Evolutionary conservation across 2,113 vertebrate genomes (phyloP), one percentile per base, ranked within the genome.

Genomic region (Bothrops jararaca): DNA sequence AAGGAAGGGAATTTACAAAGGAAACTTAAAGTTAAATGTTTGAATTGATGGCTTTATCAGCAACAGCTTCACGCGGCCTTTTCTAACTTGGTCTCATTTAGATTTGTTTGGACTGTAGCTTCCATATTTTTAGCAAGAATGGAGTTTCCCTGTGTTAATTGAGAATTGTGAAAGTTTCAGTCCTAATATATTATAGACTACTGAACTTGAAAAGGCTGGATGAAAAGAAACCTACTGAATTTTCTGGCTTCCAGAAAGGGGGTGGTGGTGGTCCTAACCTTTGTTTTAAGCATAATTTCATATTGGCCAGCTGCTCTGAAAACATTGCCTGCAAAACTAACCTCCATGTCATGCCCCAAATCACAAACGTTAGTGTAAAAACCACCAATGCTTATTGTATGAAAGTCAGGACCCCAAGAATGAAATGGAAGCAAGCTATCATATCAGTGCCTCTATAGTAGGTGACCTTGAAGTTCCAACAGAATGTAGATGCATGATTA

Each of bases 271-370:
- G 15, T 4, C 20, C 34, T 39, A 80, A 12, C 24, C 29, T 52
- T 3, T 74, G 48, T 52, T 95, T 90, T 95, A 93, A 96, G 22
- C 9, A 45, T 13, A 96, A 58, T 5, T 58, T 29, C 6, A 0
- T 22, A 50, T 24, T 89, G 88, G 34, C 34, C 56, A 89, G 54
- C 24, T 22, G 3, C 29, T 54, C 20, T 53, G 26, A 20, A 56
- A 88, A 42, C n/a, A 18, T n/a, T 10, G 86, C 26, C 53, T 20
- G 29, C 29, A 18, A 34, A 34, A 7, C 29, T 34, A 9, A 22
- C n/a, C 9, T 22, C 50, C 4, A 3, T 54, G 86, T 54, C 86
- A 34, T 42, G 9, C 12, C 22, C 18, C 52, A 88, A 53, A 13
- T 9, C 50, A 53, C 50, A 53, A n/a, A 88, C 22, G 50, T n/a